These are phyloP conservation scores for Reticulitermes speratus DNA, from an alignment of 1,140 invertebrate species.

Conservation along the genomic window DNA sequence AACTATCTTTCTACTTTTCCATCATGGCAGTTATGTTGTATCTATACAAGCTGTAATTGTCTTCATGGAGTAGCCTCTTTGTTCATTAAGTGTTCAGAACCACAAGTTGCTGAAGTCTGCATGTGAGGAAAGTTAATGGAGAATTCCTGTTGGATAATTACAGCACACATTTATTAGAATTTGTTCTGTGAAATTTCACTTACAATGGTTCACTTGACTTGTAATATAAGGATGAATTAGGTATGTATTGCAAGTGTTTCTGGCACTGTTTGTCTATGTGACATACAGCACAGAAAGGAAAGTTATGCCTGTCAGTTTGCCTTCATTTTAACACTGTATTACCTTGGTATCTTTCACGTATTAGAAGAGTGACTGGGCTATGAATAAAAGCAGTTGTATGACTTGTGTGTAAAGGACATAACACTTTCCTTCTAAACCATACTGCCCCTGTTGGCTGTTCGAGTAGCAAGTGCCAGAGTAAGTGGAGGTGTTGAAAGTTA, in stretches of 20 bases:
- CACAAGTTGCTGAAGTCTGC: background rate
- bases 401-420: background rate
- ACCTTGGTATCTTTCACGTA: background rate
- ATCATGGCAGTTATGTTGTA: background rate
- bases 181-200: background rate
- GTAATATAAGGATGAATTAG: background rate
- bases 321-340: background rate
- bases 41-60: background rate
- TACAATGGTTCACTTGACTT: background rate
- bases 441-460: background rate
- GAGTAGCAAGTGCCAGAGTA: no score
- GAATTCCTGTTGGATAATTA: background rate
- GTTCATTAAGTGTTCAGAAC: background rate
- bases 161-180: background rate
- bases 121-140: background rate
- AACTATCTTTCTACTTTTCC: no score
- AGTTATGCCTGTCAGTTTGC: no score
- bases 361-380: background rate
- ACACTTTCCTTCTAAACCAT: background rate
- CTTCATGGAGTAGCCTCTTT: background rate
- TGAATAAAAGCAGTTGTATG: background rate
- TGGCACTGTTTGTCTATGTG: background rate
- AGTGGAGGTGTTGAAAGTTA: background rate
- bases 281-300: no score
- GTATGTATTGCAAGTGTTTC: background rate